Evolutionary conservation across 2,888 invertebrate genomes (phyloP), one percentile per base, ranked within the genome.

Genomic region (Sinelater perroti): DNA sequence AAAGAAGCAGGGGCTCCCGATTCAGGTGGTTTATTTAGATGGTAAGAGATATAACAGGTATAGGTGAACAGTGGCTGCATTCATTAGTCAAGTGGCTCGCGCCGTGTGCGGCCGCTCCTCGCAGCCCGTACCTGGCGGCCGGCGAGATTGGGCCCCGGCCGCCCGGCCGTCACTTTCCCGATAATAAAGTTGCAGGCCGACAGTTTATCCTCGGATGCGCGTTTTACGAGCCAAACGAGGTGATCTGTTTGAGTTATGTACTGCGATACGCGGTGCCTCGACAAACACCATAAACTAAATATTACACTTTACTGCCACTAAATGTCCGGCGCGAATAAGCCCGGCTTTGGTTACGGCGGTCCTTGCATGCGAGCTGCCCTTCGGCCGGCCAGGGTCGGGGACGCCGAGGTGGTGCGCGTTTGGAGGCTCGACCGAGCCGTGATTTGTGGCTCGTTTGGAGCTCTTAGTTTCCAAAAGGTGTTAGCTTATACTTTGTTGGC

Each of bases 261-360:
- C 46, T 45, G 26, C 42, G 50, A 67, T 65, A 58, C 42, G 50
- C 56, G 55, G 56, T 56, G 59, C 56, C 51, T 61, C 66, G 63
- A 64, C 66, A 67, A 67, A 69, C 64, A 66, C 61, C 64, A 66
- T 70, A 70, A 71, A 72, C 67, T 70, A 68, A 71, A 69, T 69
- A 70, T 70, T 69, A 70, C 69, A 70, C 64, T 72, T 72, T 70
- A 71, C 60, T 69, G 63, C 67, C 67, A 69, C 62, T 72, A 72
- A 72, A 72, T 58, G 71, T 70, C 70, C 57, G 57, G 51, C 52
- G 47, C 59, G 63, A 67, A 66, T 69, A 72, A 70, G 69, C 60
- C 59, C 61, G 62, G 42, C 65, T 56, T 44, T 61, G 64, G 68
- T 69, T 69, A 69, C 65, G 69, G 66, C 68, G 61, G 17, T 28